A percentile compares a stretch with the other conserved stretches of the same genome.
phyloP scores from a whole-genome alignment of 2,113 vertebrate genomes.

The Helogale parvula region DNA sequence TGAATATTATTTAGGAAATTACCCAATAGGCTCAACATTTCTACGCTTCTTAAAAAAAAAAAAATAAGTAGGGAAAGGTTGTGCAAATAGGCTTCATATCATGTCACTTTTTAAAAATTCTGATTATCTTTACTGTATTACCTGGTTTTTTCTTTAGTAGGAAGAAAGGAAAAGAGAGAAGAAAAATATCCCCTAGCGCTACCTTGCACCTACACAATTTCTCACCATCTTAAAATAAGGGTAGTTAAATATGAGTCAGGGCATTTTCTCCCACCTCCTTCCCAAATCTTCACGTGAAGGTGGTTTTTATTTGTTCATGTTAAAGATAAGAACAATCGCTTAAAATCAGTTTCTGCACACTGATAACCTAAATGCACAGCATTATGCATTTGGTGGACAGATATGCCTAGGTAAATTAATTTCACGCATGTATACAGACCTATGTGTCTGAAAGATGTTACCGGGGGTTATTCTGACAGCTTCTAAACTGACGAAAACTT shows the following conservation, averaged over 20 bases:
- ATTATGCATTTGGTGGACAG: not conserved
- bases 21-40: conserved; percentile 76
- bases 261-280: not conserved
- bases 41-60: conserved; percentile 67
- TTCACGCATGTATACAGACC: not conserved
- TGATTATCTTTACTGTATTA: not conserved
- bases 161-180: not conserved
- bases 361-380: not conserved
- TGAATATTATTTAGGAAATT: conserved; percentile 71
- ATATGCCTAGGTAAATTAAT: not conserved
- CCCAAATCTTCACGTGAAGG: not conserved
- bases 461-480: conserved; percentile 66
- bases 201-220: not conserved
- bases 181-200: not conserved
- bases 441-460: conserved; percentile 61
- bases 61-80: not conserved
- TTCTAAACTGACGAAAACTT: conserved; percentile 65
- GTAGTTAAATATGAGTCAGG: not conserved
- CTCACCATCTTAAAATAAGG: conserved; percentile 3
- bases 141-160: not conserved
- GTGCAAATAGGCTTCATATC: not conserved
- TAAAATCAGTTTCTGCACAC: not conserved
- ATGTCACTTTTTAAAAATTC: not conserved
- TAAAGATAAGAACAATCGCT: not conserved
- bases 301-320: not conserved